phyloP scores from a whole-genome alignment of 2,113 vertebrate species.

The Rattus norvegicus region DNA sequence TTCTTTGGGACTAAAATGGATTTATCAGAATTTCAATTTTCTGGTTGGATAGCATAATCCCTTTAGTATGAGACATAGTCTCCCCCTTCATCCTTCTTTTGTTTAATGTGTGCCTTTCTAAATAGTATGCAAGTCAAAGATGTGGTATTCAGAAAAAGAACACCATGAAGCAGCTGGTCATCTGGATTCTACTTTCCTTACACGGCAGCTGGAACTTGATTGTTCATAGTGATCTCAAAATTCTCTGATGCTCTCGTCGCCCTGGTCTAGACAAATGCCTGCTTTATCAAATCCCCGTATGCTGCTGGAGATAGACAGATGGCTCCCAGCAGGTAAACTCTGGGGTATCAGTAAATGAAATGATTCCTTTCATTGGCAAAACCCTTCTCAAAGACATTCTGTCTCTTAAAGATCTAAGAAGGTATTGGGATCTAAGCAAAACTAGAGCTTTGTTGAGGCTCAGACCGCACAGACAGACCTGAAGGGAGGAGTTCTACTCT shows the following conservation, averaged over 20 bases:
- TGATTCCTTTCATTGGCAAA: conserved; percentile 32
- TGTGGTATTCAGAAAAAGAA: background rate
- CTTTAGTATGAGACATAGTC: background rate
- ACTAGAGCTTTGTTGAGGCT: background rate
- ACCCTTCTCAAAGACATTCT: conserved; percentile 46
- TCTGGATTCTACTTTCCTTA: conserved; percentile 27
- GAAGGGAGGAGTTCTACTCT: background rate
- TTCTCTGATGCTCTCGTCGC: background rate
- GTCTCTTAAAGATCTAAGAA: conserved; percentile 47
- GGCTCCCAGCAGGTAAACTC: conserved; percentile 68
- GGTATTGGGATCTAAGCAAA: conserved; percentile 16
- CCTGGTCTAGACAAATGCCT: conserved; percentile 13
- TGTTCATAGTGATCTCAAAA: background rate
- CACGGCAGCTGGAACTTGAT: conserved; percentile 45
- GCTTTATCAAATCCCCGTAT: background rate
- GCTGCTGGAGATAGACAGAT: conserved; percentile 55
- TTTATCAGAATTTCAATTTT: conserved; percentile 62
- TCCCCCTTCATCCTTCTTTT: background rate
- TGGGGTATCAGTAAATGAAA: conserved; percentile 53
- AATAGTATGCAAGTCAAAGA: background rate
- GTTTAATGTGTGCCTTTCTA: background rate
- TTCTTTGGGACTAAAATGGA: background rate
- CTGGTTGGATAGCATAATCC: background rate
- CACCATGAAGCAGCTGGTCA: background rate
- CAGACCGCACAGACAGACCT: background rate